Percentiles rank a stretch among this genome's conserved stretches.
These are phyloP conservation scores for Anneissia japonica DNA, from an alignment of 35 echinoderm and acorn worm species.

Conservation along the genomic window DNA sequence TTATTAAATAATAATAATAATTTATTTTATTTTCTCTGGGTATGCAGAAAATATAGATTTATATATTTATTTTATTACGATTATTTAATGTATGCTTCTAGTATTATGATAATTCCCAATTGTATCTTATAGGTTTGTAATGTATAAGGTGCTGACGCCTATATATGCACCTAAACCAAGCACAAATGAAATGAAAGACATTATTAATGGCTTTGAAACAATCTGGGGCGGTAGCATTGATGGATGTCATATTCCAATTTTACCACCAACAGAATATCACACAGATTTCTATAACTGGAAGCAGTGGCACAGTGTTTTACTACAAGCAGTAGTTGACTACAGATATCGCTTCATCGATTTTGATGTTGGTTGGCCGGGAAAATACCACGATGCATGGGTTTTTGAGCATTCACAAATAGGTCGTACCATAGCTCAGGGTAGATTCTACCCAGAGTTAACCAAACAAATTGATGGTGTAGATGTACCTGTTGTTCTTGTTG, in stretches of 20 bases:
- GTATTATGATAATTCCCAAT: no score
- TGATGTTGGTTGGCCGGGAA: background rate
- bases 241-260: background rate
- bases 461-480: background rate
- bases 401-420: background rate
- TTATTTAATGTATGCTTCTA: no score
- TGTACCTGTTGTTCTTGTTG: background rate
- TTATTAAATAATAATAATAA: no score
- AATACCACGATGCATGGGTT: background rate
- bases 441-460: background rate
- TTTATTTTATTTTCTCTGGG: no score
- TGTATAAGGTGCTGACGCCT: no score
- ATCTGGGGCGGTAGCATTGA: background rate
- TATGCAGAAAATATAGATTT: no score
- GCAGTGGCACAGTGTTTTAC: background rate
- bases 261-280: background rate
- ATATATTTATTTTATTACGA: no score
- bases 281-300: background rate
- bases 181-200: no score
- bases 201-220: background rate
- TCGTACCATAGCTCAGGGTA: background rate
- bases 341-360: conserved; percentile 2
- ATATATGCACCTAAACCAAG: no score
- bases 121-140: no score
- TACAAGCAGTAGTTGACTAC: background rate